Conservation (phyloP, 2,888 invertebrate genomes). For the Drosophila sordidapex region DNA sequence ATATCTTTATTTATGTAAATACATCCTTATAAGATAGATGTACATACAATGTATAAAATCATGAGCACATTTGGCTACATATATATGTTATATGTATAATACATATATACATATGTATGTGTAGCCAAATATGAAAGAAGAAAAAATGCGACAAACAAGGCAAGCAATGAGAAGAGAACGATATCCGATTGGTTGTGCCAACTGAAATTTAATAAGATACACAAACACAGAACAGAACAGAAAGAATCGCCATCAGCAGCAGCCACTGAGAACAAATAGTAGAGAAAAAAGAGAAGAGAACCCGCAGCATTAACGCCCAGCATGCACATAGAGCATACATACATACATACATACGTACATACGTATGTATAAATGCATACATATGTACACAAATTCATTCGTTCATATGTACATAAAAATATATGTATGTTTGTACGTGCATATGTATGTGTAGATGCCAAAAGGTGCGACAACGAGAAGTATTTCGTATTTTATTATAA, state of each 20-base stretch:
- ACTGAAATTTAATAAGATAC: conserved; percentile 71
- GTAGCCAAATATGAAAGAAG: conserved; percentile 5
- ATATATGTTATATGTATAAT: not conserved
- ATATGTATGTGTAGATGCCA: conserved; percentile 50
- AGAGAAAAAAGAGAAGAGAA: conserved; percentile 49
- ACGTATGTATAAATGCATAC: conserved; percentile 27
- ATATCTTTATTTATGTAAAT: not conserved
- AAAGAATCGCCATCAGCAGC: conserved; percentile 45
- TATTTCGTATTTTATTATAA: conserved; percentile 74
- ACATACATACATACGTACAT: conserved; percentile 30
- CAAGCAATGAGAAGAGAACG: conserved; percentile 56
- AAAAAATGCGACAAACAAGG: conserved; percentile 23
- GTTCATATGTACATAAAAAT: conserved; percentile 21
- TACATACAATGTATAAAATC: conserved; percentile 11
- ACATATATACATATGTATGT: conserved; percentile 2
- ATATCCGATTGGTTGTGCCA: conserved; percentile 80
- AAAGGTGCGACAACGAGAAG: conserved; percentile 76
- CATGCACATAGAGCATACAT: conserved; percentile 23
- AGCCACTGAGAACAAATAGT: conserved; percentile 56
- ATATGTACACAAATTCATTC: conserved; percentile 2
- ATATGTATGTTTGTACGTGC: conserved; percentile 23
- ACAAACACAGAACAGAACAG: conserved; percentile 43
- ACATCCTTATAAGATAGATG: not conserved
- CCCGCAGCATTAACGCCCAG: conserved; percentile 45
- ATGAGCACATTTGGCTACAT: conserved; percentile 3